Conservation (phyloP, 1,140 invertebrate genomes). For the Drosophila busckii region DNA sequence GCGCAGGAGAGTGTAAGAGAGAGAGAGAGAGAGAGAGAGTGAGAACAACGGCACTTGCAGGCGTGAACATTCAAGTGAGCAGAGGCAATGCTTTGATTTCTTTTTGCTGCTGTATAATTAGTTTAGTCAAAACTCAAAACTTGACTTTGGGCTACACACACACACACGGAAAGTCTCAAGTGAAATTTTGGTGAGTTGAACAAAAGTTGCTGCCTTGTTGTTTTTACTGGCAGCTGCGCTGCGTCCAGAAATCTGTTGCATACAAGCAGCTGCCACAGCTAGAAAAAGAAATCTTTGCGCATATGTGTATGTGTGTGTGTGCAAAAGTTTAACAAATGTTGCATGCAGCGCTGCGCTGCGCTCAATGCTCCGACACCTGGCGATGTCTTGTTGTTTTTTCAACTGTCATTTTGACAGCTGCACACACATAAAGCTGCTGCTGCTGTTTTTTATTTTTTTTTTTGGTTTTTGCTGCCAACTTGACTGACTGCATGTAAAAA, state of each 20-base stretch:
- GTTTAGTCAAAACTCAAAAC: conserved; percentile 64
- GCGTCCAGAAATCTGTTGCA: conserved; percentile 49
- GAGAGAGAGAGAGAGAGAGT: not conserved
- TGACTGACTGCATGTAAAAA: conserved; percentile 36
- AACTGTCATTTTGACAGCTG: conserved; percentile 75
- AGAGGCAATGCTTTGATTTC: conserved; percentile 41
- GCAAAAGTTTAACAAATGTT: conserved; percentile 53
- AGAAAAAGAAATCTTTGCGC: not conserved
- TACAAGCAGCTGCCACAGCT: conserved; percentile 24
- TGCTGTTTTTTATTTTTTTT: conserved; percentile 29
- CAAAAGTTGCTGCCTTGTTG: conserved; percentile 15
- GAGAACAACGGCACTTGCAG: conserved; percentile 34
- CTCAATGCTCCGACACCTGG: conserved; percentile 1
- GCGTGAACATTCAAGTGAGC: conserved; percentile 47
- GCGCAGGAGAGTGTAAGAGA: not conserved
- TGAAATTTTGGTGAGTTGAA: conserved; percentile 1
- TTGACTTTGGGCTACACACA: conserved; percentile 22
- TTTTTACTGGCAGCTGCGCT: not conserved
- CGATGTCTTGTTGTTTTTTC: conserved; percentile 51
- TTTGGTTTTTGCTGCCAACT: conserved; percentile 34
- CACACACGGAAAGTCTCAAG: not conserved
- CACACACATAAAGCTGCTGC: conserved; percentile 29
- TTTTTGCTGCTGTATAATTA: conserved; percentile 61
- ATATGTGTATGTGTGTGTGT: conserved; percentile 1
- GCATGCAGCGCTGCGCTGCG: conserved; percentile 2